phyloP scores from a whole-genome alignment of 2,113 vertebrate genomes.

The Poeciliopsis retropinna region DNA sequence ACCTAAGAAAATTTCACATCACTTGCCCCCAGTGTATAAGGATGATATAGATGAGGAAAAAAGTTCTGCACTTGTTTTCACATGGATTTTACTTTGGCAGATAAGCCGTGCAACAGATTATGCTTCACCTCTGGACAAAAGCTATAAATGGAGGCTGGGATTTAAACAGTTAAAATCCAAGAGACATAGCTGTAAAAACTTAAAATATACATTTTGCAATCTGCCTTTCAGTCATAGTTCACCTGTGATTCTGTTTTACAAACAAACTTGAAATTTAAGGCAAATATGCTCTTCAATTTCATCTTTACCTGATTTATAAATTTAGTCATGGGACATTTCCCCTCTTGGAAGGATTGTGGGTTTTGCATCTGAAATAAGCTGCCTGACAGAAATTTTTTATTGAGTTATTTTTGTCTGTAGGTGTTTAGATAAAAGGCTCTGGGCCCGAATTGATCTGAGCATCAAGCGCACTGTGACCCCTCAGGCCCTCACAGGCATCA shows the following conservation, averaged over 20 bases:
- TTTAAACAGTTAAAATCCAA: too few species aligned
- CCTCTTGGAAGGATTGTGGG: not conserved
- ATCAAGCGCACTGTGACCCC: constrained; percentile 92
- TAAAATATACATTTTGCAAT: not conserved
- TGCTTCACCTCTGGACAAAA: too few species aligned
- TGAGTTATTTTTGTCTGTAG: constrained; percentile 62
- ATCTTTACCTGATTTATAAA: not conserved
- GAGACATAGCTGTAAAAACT: too few species aligned
- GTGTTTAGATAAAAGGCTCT: constrained; percentile 97
- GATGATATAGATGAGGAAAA: not conserved
- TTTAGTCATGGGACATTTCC: not conserved
- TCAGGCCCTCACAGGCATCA: constrained; percentile 94
- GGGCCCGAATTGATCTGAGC: constrained; percentile 94
- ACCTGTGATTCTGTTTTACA: too few species aligned
- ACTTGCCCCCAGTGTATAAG: not conserved
- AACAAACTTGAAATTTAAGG: too few species aligned
- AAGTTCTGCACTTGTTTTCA: not conserved
- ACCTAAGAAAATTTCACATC: not conserved
- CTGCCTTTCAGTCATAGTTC: too few species aligned
- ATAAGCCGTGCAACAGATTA: not conserved
- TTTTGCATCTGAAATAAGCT: not conserved
- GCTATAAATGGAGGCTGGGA: too few species aligned
- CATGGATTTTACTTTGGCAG: not conserved
- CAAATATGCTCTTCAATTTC: not conserved
- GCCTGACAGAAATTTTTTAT: not conserved